Evolutionary conservation across 1,140 invertebrate species (phyloP).

Genomic region (Orchestia grillus): DNA sequence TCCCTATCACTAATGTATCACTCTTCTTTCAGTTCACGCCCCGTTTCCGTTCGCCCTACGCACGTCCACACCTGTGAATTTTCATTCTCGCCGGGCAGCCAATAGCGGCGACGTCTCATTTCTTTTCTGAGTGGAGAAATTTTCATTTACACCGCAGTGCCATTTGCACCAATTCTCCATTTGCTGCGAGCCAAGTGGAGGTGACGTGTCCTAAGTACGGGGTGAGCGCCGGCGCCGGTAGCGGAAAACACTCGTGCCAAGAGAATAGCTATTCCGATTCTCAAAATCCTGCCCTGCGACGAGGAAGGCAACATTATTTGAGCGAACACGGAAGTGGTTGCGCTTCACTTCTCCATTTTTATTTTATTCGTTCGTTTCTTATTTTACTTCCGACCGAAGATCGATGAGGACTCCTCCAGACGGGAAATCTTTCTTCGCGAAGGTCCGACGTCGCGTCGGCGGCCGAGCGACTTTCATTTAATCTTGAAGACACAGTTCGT

Average conservation of each 20-base stretch:
- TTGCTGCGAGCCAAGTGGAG: background rate
- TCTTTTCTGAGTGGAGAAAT: background rate
- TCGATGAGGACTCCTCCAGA: background rate
- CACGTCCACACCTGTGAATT: background rate
- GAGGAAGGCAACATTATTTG: background rate
- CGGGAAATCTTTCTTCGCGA: slow-evolving; percentile 6
- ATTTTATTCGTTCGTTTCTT: background rate
- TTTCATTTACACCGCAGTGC: background rate
- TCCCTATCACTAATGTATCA: background rate
- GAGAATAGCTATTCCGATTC: background rate
- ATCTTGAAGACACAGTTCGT: background rate
- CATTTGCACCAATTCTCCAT: background rate
- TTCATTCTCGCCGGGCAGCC: background rate
- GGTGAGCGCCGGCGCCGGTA: background rate
- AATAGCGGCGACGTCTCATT: background rate
- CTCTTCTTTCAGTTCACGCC: background rate
- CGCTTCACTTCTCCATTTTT: background rate
- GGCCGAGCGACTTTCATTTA: background rate
- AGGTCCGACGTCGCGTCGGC: background rate
- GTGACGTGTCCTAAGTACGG: background rate
- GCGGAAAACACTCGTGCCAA: background rate
- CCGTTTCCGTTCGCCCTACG: background rate
- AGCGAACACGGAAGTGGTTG: slow-evolving; percentile 5
- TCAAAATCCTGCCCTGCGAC: background rate
- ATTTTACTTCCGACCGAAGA: background rate